Base-by-base conservation (phyloP, 2,888 invertebrate genomes). In the Pogonocherus hispidulus region DNA sequence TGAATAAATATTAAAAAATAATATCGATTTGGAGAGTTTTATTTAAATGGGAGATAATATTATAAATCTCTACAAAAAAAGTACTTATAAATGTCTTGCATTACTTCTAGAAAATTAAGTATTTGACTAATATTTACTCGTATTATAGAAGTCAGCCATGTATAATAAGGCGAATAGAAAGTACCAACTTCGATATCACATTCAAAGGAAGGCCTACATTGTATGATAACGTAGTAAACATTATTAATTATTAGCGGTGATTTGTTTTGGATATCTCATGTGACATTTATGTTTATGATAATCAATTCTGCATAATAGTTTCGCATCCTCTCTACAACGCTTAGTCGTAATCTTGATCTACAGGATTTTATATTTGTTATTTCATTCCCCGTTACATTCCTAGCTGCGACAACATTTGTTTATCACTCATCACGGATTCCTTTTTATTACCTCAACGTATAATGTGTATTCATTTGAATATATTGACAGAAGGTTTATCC, bases 351-450 rank as follows among this genome's bases (percentile, higher is more conserved):
- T 41, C 41, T 41, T 41, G 41, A 41, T 41, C 41, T 41, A 0
- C n/a, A 41, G 41, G 41, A 41, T 41, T 41, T 41, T 41, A 41
- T 41, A 41, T 41, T 41, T 41, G 41, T 41, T 5, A 41, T 41
- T 41, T 41, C 41, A 5, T 41, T 41, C n/a, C n/a, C 41, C 41
- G 41, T 41, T 41, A 41, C 41, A 41, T 41, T 41, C 41, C 41
- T 41, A 41, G 41, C 16, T 41, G 41, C 41, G n/a, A 41, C 41
- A n/a, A 41, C 41, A 41, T 41, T 41, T 41, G 41, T 41, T 41
- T 41, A 41, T 41, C 41, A 41, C 41, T 41, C 41, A 41, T 41
- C 41, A 41, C 41, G 41, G 41, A 41, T 41, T 41, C 41, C 41
- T 41, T 41, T 41, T 41, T 41, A 41, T 41, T 41, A 16, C 41